Evolutionary conservation across 2,113 vertebrate genomes (phyloP), one percentile per base, ranked within the genome.

Genomic region (Periophthalmodon schlosseri): DNA sequence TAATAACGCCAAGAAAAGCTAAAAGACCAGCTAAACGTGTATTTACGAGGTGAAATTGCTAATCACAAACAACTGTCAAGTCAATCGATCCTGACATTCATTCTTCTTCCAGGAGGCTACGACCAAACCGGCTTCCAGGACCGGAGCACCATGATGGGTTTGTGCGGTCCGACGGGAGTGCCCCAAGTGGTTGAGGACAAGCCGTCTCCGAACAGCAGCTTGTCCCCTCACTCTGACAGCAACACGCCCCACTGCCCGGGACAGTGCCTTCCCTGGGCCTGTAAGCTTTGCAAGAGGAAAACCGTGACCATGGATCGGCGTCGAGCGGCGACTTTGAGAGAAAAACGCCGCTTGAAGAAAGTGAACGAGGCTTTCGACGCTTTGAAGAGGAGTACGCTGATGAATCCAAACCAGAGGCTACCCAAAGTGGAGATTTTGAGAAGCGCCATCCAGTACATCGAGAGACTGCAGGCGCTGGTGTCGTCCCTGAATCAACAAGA

Each of bases 301-400:
- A 95, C 96, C 0, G 97, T 98, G 57, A 97, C 96, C 28, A 94
- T 98, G 84, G 98, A 99, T 88, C 93, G 98, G 75, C 93, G 98
- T 24, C 92, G 96, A 5, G 98, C 98, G 0, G 98, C 97, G 86
- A 99, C 98, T 0, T 85, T 99, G 90, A 87, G 98, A 66, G 98
- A 99, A 91, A 98, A 99, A 79, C 93, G 98, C 75, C 72, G 98
- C 8, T 91, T 99, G 79, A 99, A 98, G 92, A 99, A 99, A 90
- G 98, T 99, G 78, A 99, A 99, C 0, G 98, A 99, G 88, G 98
- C 98, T 34, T 99, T 99, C 3, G 97, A 99, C 85, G 97, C 98
- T 0, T 88, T 99, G 75, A 99, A 99, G 84, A 94, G 97, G 82
- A 99, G 97, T 95, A 97, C 97, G 13, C 90, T 99, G 77, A 95